Evolutionary conservation across 2,113 vertebrate species (phyloP).

Genomic region (Corythornis madagascariensis): DNA sequence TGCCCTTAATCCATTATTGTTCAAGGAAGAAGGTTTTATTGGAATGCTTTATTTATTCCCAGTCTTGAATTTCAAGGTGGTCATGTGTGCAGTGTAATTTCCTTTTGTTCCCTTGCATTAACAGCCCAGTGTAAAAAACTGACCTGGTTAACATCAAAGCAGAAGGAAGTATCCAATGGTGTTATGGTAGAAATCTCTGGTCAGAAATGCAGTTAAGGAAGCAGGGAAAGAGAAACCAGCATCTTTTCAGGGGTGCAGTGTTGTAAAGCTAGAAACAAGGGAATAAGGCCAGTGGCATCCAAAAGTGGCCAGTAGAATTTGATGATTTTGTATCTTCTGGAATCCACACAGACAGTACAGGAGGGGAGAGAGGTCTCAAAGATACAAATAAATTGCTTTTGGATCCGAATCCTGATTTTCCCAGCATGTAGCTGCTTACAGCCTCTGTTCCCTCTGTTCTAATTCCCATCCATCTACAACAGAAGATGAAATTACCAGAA

Average conservation of each 20-base stretch:
- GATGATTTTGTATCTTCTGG: background rate
- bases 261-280: background rate
- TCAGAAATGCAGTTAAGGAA: background rate
- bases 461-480: slow-evolving; percentile 13
- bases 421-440: background rate
- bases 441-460: background rate
- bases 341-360: background rate
- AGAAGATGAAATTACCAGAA: slow-evolving; percentile 47
- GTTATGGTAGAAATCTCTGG: background rate
- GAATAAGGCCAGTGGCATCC: background rate
- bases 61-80: slow-evolving; percentile 37
- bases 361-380: background rate
- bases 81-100: background rate
- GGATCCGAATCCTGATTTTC: slow-evolving; percentile 23
- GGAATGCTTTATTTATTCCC: slow-evolving; percentile 25
- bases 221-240: background rate
- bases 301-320: background rate
- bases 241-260: background rate
- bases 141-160: slow-evolving; percentile 9
- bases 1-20: slow-evolving; percentile 20
- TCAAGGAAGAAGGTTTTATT: slow-evolving; percentile 2
- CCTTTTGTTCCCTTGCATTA: background rate
- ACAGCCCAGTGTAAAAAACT: background rate
- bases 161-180: background rate
- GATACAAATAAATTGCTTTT: background rate